Percentiles rank a stretch among this genome's conserved stretches.
phyloP scores from a whole-genome alignment of 2,113 vertebrate species.

The Bufo gargarizans region DNA sequence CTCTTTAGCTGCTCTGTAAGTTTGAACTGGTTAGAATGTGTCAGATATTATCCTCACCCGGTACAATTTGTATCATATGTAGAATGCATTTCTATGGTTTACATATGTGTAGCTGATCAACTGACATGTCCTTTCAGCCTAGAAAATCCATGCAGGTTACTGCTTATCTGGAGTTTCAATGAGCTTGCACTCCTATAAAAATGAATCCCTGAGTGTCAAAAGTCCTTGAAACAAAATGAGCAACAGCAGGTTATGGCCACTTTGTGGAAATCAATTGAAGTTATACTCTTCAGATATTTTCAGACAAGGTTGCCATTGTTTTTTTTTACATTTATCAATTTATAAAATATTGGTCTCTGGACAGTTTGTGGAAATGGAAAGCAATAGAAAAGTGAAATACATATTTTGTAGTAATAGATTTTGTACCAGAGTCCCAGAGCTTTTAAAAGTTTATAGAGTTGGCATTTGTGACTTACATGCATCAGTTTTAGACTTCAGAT shows the following conservation, averaged over 20 bases:
- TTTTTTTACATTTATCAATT: background rate
- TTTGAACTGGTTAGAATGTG: background rate
- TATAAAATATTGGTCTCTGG: background rate
- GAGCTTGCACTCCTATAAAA: background rate
- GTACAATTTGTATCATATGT: background rate
- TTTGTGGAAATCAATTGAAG: background rate
- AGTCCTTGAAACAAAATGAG: constrained; percentile 2
- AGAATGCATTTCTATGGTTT: background rate
- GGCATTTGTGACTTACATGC: background rate
- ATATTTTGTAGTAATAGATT: constrained; percentile 15
- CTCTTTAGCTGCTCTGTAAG: background rate
- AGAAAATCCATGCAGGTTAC: background rate
- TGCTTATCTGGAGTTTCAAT: background rate
- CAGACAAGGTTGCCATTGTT: background rate
- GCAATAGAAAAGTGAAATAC: constrained; percentile 7
- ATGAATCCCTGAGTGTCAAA: background rate
- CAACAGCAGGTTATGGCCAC: background rate
- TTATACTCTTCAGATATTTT: background rate
- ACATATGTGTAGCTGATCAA: background rate
- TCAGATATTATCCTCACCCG: background rate
- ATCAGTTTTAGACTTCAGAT: background rate
- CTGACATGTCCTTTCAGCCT: background rate
- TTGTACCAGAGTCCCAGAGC: background rate
- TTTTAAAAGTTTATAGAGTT: background rate
- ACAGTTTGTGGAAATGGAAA: background rate